Evolutionary conservation across 2,113 vertebrate species (phyloP), one percentile per base, ranked within the genome.

Genomic region (Pongo abelii): DNA sequence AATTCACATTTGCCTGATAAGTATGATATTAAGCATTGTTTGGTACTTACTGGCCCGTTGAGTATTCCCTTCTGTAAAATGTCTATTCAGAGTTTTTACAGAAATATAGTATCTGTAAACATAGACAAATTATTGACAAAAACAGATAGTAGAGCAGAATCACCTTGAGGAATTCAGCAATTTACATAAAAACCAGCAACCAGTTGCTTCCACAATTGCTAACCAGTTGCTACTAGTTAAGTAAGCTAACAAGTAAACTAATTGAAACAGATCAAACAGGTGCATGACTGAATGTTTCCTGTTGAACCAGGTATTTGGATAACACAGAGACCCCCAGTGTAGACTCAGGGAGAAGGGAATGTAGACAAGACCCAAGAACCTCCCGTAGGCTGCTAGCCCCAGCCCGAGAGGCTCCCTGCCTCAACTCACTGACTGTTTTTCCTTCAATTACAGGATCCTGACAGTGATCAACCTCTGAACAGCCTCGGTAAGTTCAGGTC

Each of bases 371-470:
- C 38, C 40, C 35, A 43, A 91, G 22, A 67, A 35, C 11, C 35
- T 52, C 14, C 25, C 3, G 23, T 16, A n/a, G 13, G 7, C 8
- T 40, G 27, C 48, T 20, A 43, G 40, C 52, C 32, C 43, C 30
- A 30, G 40, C 10, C 27, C 2, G 18, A 46, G 10, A 64, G 23
- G 1, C 55, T n/a, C 35, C 70, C 46, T 86, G 20, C 3, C 70
- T 8, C 81, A 46, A 16, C 75, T 84, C 20, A 0, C 16, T 78
- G 5, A 52, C 69, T 11, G 14, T 17, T 85, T 97, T 79, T 85
- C 74, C 90, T 99, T 97, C 94, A 78, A 94, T 98, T 98, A 50
- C 98, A 99, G 99, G 98, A 99, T 40, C 85, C 86, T 0, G 85
- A 93, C 75, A 97, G 97, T 0, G 96, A 97, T 79, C 96, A 61